Conservation (phyloP, 2,113 vertebrate genomes). For the Prionailurus viverrinus region DNA sequence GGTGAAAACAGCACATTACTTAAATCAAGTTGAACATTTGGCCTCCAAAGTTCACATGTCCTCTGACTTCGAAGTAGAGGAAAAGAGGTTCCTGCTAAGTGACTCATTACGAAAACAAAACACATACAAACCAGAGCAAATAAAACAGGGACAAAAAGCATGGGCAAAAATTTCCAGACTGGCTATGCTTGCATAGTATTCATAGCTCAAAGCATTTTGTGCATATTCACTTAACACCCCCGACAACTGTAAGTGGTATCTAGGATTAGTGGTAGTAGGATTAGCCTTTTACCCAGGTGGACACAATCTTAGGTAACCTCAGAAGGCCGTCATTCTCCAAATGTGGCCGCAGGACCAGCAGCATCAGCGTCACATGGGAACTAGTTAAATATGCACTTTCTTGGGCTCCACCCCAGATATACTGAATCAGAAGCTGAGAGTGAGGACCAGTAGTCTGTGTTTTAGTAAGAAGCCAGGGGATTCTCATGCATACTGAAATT, state of each 20-base stretch:
- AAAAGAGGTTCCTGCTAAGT: not conserved
- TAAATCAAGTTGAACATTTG: not conserved
- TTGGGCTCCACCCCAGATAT: not conserved
- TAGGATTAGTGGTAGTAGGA: not conserved
- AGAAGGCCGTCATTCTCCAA: not conserved
- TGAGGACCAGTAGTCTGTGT: not conserved
- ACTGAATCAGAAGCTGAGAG: not conserved
- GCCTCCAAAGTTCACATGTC: not conserved
- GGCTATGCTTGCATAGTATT: fast-evolving
- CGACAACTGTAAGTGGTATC: fast-evolving
- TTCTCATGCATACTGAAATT: not conserved
- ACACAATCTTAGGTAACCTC: not conserved
- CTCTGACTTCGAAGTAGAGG: not conserved
- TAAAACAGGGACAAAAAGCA: not conserved
- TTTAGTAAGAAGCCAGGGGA: not conserved
- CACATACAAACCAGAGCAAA: not conserved
- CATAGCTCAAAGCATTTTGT: not conserved
- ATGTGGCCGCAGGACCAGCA: not conserved
- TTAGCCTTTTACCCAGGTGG: not conserved
- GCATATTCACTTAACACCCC: not conserved
- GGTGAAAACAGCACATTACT: not conserved
- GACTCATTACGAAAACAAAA: not conserved
- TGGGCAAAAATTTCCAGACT: not conserved
- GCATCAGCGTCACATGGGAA: not conserved
- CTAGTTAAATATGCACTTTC: not conserved